These are phyloP conservation scores for Spilarctia lutea DNA, from an alignment of 2,888 invertebrate genomes.

Conservation along the genomic window DNA sequence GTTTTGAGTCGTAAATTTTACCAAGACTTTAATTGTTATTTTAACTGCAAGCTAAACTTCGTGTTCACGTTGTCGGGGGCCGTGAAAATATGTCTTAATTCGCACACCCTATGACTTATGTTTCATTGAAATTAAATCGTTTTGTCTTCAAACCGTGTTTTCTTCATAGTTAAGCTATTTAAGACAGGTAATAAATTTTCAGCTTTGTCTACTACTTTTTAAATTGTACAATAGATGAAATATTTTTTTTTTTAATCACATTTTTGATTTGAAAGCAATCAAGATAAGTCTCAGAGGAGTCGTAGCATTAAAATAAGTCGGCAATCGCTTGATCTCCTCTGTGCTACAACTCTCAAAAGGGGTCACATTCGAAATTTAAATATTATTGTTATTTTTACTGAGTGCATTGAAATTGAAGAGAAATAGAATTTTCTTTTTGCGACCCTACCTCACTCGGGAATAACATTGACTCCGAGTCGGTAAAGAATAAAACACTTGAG, in stretches of 20 bases:
- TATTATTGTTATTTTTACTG: conserved; percentile 84
- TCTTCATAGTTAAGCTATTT: conserved; percentile 56
- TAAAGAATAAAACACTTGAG: conserved; percentile 61
- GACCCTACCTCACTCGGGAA: conserved; percentile 70
- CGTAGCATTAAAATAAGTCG: conserved; percentile 55
- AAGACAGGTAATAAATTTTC: conserved; percentile 60
- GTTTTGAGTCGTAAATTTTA: conserved; percentile 85
- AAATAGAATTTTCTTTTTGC: conserved; percentile 79
- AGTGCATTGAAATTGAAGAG: conserved; percentile 84
- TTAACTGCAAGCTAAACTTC: conserved; percentile 85
- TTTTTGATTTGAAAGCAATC: conserved; percentile 29
- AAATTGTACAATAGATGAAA: conserved; percentile 36
- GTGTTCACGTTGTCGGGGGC: conserved; percentile 70
- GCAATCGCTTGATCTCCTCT: conserved; percentile 50
- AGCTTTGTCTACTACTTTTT: conserved; percentile 60
- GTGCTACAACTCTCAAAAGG: conserved; percentile 65
- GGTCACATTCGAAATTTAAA: conserved; percentile 79
- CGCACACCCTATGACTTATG: conserved; percentile 82
- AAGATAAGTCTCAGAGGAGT: conserved; percentile 41
- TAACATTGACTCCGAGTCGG: conserved; percentile 67
- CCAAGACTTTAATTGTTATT: conserved; percentile 86
- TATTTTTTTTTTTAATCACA: conserved; percentile 23
- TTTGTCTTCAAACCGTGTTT: conserved; percentile 38
- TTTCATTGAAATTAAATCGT: conserved; percentile 74
- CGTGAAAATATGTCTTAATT: conserved; percentile 85